Evolutionary conservation across 2,888 invertebrate genomes (phyloP).

Genomic region (Leucophenga maculata): DNA sequence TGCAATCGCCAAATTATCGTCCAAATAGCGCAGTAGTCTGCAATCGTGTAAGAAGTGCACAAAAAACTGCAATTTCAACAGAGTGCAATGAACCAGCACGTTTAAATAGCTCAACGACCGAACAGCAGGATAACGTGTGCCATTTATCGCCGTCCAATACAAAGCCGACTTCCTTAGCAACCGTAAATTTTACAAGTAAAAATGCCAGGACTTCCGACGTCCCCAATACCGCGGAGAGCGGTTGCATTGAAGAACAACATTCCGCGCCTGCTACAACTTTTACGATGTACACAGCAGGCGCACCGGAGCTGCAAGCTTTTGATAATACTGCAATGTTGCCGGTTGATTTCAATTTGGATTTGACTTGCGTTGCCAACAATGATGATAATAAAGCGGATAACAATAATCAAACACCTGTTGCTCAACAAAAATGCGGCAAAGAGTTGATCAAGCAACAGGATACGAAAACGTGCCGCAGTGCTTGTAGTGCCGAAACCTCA

Average conservation of each 20-base stretch:
- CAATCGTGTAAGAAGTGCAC: conserved; percentile 16
- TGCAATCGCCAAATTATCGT: conserved; percentile 38
- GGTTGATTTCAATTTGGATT: conserved; percentile 43
- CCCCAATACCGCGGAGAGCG: not conserved
- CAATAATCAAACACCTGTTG: not conserved
- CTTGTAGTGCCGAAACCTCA: conserved; percentile 55
- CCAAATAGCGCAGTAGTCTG: conserved; percentile 26
- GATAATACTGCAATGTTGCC: conserved; percentile 23
- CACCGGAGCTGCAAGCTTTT: not conserved
- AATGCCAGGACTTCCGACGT: not conserved
- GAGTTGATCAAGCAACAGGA: conserved; percentile 62
- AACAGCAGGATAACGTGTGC: conserved; percentile 6
- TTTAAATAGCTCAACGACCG: not conserved
- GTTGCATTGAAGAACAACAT: not conserved
- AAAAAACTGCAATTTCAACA: not conserved
- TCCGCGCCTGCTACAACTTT: conserved; percentile 9
- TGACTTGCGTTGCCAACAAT: conserved; percentile 17
- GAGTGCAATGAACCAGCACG: conserved; percentile 48
- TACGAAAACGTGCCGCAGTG: conserved; percentile 41
- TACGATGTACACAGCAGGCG: conserved; percentile 10
- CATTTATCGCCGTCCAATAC: conserved; percentile 24
- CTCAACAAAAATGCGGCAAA: conserved; percentile 53
- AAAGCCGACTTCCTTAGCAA: conserved; percentile 51
- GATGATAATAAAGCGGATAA: conserved; percentile 17
- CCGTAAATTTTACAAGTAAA: conserved; percentile 40